phyloP scores from a whole-genome alignment of 1,140 invertebrate species.

The Drosophila sulfurigaster region DNA sequence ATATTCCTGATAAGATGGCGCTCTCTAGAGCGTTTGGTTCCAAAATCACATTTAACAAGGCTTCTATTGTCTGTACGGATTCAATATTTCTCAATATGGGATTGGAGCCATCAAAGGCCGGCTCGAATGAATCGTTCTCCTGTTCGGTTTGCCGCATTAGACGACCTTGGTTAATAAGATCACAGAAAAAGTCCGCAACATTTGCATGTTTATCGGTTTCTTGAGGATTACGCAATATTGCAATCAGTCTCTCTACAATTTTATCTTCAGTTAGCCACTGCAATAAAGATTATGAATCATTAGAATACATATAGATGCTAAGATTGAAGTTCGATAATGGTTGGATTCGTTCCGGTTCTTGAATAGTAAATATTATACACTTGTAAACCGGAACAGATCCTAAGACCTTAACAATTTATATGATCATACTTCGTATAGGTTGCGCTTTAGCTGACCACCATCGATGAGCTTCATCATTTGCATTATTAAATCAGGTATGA shows the following conservation, averaged over 20 bases:
- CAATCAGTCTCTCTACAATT: slow-evolving; percentile 93
- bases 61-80: slow-evolving; percentile 77
- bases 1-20: slow-evolving; percentile 91
- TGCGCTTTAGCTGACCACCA: slow-evolving; percentile 90
- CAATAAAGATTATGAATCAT: slow-evolving; percentile 69
- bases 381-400: background rate
- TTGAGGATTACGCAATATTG: slow-evolving; percentile 90
- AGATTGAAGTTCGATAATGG: too few relatives aligned
- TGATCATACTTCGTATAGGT: slow-evolving; percentile 91
- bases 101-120: slow-evolving; percentile 76
- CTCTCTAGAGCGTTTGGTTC: slow-evolving; percentile 89
- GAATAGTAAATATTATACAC: background rate
- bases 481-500: slow-evolving; percentile 97
- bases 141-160: slow-evolving; percentile 88
- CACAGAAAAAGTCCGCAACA: slow-evolving; percentile 92
- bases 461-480: slow-evolving; percentile 95
- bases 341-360: slow-evolving; percentile 2
- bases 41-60: slow-evolving; percentile 91
- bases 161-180: slow-evolving; percentile 90
- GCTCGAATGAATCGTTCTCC: slow-evolving; percentile 86
- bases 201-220: slow-evolving; percentile 92
- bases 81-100: slow-evolving; percentile 80
- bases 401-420: background rate
- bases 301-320: background rate
- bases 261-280: slow-evolving; percentile 96